Base-by-base conservation (phyloP, 2,797 vertebrate species). In the Microchirus variegatus region DNA sequence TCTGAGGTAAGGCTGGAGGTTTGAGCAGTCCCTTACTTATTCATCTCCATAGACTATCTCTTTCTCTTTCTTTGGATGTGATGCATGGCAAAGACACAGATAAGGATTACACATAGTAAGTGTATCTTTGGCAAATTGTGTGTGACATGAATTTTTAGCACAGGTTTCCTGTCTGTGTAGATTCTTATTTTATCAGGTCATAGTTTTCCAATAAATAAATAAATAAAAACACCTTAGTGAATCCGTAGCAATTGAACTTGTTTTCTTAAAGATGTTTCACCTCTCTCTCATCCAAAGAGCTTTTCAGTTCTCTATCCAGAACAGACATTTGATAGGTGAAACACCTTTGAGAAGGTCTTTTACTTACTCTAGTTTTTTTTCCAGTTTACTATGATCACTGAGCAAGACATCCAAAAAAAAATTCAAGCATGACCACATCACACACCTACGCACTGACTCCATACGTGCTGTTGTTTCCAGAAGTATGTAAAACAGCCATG, bases 401-500 rank as follows among this genome's bases (percentile, higher is more conserved):
- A 51, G 54, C 31, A 31, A 31, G 31, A 31, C 31, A 31, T 31
- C 7, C 31, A 8, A 31, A 5, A 8, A 7, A 31, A 31, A 31
- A 31, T 6, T 31, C 31, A 31, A 31, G 36, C 69, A 80, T 85
- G 82, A 83, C 42, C 78, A 19, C 70, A 53, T 62, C 47, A 55
- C 67, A 75, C 73, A 74, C 57, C 36, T 70, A 61, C 74, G 59
- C 75, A 35, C 50, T 63, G 54, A 56, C 70, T 57, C 36, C 53
- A 15, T 64, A 48, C n/a, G 65, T 67, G 75, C 78, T 75, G 81
- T 72, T 73, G 80, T 70, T 55, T 87, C 70, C 76, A 80, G 76
- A 59, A 57, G 50, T 69, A 70, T 71, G 68, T 31, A 7, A 31
- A 31, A 31, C 7, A n/a, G 11, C 2, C 53, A 18, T n/a, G 11